Evolutionary conservation across 2,113 vertebrate genomes (phyloP), one percentile per base, ranked within the genome.

Genomic region (Phrynosoma platyrhinos): DNA sequence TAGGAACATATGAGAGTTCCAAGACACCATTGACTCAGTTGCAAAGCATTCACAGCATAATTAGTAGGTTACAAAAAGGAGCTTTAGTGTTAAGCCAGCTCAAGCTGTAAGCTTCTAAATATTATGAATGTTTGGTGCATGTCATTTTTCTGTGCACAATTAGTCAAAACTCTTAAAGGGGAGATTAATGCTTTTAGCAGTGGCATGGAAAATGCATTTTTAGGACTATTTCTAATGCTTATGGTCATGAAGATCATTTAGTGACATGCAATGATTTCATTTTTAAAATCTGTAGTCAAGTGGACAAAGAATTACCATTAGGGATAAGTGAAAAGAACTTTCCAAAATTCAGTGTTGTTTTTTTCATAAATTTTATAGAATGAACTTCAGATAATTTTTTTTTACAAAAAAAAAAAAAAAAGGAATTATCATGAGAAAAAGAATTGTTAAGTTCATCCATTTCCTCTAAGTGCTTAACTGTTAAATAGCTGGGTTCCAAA

Each of bases 61-160:
- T 84, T 84, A 84, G 83, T 36, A 84, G 47, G 53, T 84, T 40
- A 74, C 32, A 84, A 84, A 84, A 71, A 72, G 58, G 83, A 74
- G 83, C 83, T 84, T 75, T 55, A 58, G 52, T 40, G 52, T 84
- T 84, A 75, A 84, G 53, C 53, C 83, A 40, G 83, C 71, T 84
- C 58, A 84, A 84, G 10, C 32, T 75, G 20, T 84, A 84, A 75
- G 83, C 83, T 75, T 74, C 83, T 25, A 69, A 84, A 84, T 84
- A 84, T 75, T 75, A 83, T 83, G 82, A 16, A n/a, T 83, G 83
- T 84, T 84, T 20, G 16, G 6, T 75, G 52, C 69, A 84, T 84
- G 69, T 58, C 83, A 75, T 74, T 18, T 75, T 84, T 13, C 20
- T 58, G 53, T 16, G 83, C 52, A 84, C 68, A 72, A 84, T 47